These are phyloP conservation scores for Odontocolon sp. DNA, from an alignment of 2,888 invertebrate genomes.

Conservation along the genomic window DNA sequence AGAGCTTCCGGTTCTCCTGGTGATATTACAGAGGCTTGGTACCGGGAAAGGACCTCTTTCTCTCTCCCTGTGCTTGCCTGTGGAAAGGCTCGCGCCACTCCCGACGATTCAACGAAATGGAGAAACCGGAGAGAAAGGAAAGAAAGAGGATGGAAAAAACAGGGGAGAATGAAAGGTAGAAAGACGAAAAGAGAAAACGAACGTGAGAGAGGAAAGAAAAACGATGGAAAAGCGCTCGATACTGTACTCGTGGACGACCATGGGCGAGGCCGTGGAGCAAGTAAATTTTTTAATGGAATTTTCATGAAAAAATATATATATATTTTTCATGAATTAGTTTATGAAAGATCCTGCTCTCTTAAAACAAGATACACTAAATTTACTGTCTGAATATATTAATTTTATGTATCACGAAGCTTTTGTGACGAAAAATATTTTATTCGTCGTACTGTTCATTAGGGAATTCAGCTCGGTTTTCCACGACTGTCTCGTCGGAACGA, in stretches of 20 bases:
- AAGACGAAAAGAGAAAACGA: not conserved
- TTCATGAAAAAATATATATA: not conserved
- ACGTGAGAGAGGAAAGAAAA: constrained; percentile 24
- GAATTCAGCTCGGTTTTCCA: not conserved
- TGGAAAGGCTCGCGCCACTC: constrained; percentile 37
- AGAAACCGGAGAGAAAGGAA: constrained; percentile 36
- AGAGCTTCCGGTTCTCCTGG: constrained; percentile 54
- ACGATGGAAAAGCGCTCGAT: constrained; percentile 50
- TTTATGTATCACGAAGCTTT: not conserved
- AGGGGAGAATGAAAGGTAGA: constrained; percentile 29
- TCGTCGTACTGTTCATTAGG: not conserved
- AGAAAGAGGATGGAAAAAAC: constrained; percentile 16
- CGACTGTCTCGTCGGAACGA: not conserved
- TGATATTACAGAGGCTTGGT: constrained; percentile 52
- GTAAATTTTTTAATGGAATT: constrained; percentile 29
- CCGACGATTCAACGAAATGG: constrained; percentile 34
- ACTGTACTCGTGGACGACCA: constrained; percentile 22
- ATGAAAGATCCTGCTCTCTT: constrained; percentile 11
- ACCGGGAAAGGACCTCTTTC: constrained; percentile 48
- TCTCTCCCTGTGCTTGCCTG: constrained; percentile 25
- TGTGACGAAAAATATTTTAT: not conserved
- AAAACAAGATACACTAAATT: not conserved
- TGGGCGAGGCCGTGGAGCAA: constrained; percentile 43
- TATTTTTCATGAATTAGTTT: not conserved
- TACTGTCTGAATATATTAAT: not conserved